Conservation (phyloP, 2,888 invertebrate genomes). For the Lepidonotus clava region DNA sequence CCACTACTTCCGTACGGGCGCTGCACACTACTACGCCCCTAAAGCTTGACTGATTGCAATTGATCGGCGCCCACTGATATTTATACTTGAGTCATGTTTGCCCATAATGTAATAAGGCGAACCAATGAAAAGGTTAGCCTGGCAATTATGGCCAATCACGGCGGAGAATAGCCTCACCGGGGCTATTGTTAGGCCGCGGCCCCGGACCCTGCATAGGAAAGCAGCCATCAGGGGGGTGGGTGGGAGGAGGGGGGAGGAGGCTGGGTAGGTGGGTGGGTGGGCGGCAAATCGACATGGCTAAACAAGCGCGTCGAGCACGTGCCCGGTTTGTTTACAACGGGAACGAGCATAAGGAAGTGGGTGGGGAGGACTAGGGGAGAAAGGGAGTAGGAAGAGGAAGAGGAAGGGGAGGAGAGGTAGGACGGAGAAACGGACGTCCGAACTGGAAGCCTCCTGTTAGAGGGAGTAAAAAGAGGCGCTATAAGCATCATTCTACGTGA, state of each 20-base stretch:
- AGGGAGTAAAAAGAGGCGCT: too few species aligned
- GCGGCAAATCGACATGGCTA: background rate
- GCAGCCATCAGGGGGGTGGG: background rate
- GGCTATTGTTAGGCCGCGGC: conserved; percentile 37
- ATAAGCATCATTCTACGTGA: too few species aligned
- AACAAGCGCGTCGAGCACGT: conserved; percentile 26
- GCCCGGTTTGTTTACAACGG: conserved; percentile 32
- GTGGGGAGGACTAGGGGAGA: background rate
- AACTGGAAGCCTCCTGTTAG: too few species aligned
- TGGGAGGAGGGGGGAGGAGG: background rate
- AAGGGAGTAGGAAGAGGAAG: too few species aligned
- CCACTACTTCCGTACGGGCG: background rate
- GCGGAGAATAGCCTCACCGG: conserved; percentile 31
- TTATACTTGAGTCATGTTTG: conserved; percentile 47
- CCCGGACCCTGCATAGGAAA: conserved; percentile 43
- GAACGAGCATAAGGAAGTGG: conserved; percentile 36
- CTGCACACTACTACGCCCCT: background rate
- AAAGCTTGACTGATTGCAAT: conserved; percentile 11
- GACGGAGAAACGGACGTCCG: too few species aligned
- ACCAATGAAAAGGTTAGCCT: conserved; percentile 47
- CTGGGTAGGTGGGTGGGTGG: background rate
- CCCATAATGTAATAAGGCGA: conserved; percentile 44
- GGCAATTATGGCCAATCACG: conserved; percentile 52
- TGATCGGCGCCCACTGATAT: background rate
- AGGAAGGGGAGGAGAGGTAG: too few species aligned